These are phyloP conservation scores for Cepphus grylle DNA, from an alignment of 2,113 vertebrate species.

Conservation along the genomic window DNA sequence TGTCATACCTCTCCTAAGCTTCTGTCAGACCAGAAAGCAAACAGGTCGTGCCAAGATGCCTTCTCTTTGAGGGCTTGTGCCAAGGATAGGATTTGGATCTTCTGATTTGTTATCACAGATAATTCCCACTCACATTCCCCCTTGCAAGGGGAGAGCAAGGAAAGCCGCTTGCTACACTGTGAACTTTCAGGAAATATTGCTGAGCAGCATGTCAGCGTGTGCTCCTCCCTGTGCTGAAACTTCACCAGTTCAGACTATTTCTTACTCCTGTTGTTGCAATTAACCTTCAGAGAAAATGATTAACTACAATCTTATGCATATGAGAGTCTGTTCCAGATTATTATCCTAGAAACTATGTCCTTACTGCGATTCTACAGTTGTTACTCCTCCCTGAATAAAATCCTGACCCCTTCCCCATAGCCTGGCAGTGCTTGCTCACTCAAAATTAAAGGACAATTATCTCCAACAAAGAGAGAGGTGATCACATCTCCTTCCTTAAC, in stretches of 20 bases:
- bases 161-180: not conserved
- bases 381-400: not conserved
- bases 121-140: not conserved
- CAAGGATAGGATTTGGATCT: not conserved
- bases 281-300: not conserved
- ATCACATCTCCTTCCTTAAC: not conserved
- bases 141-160: not conserved
- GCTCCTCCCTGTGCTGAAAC: not conserved
- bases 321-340: not conserved
- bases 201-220: not conserved
- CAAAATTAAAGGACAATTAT: slow-evolving; percentile 12
- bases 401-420: not conserved
- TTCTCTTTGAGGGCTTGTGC: not conserved
- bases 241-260: not conserved
- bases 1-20: not conserved
- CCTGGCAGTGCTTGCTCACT: not conserved
- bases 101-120: not conserved
- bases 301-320: not conserved
- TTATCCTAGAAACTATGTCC: not conserved
- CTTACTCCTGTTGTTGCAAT: not conserved
- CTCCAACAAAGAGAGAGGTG: not conserved
- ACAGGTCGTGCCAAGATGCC: not conserved
- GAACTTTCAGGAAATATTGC: not conserved
- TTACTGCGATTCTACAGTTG: not conserved
- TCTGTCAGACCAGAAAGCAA: not conserved